A percentile compares a stretch with the other conserved stretches of the same genome.
These are phyloP conservation scores for Pedetes capensis DNA, from an alignment of 2,113 vertebrate genomes.

Conservation along the genomic window DNA sequence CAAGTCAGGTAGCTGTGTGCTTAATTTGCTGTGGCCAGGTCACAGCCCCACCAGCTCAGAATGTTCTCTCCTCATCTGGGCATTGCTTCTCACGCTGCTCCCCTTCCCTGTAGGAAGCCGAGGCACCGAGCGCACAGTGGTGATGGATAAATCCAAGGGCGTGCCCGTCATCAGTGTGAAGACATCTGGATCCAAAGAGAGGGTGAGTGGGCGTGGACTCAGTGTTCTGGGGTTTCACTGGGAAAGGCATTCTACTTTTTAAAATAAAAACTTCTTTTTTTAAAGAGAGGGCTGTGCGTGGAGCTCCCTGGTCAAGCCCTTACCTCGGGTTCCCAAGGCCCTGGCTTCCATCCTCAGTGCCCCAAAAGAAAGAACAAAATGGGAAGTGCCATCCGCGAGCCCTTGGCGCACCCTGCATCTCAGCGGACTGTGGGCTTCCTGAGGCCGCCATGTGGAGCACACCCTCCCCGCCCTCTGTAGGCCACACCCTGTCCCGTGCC, in stretches of 20 bases:
- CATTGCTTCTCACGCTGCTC: neutral
- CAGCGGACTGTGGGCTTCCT: neutral
- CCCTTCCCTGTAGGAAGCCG: constrained; percentile 81
- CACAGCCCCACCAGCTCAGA: too few relatives aligned
- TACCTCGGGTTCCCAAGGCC: too few relatives aligned
- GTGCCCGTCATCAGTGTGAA: constrained; percentile 98
- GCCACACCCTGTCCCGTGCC: neutral
- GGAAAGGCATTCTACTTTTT: neutral
- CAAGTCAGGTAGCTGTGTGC: constrained; percentile 82
- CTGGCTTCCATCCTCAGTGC: too few relatives aligned
- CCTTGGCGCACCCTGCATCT: too few relatives aligned
- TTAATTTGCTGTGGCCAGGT: neutral
- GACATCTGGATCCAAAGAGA: constrained; percentile 87
- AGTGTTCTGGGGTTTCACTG: neutral
- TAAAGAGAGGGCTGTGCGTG: neutral
- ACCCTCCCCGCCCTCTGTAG: neutral
- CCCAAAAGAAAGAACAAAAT: too few relatives aligned
- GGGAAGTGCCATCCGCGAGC: too few relatives aligned
- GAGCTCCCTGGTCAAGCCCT: too few relatives aligned
- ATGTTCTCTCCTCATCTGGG: neutral
- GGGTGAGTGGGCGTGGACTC: too few relatives aligned
- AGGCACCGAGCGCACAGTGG: constrained; percentile 93
- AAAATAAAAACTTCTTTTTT: neutral
- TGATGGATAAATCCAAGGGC: constrained; percentile 99
- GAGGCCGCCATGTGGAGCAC: neutral